Evolutionary conservation across 30 jellyfish, hydroid and myxozoan species (phyloP), one percentile per base, ranked within the genome.

Genomic region (Chironex yamaguchii): DNA sequence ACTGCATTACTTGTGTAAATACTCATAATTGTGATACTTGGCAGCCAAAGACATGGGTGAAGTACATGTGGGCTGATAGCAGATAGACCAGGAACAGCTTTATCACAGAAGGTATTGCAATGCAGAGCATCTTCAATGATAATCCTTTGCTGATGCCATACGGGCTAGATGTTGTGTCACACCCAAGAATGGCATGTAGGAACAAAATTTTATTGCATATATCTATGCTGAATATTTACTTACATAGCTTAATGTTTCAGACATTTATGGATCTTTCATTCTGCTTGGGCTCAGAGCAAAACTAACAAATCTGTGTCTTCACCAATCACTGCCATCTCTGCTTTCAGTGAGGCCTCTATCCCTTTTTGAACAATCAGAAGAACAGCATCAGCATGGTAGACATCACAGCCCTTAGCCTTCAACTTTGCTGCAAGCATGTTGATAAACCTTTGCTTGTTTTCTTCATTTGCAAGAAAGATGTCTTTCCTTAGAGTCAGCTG

Each of bases 1-100:
- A 84, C 29, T 28, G 72, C 88, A 69, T 54, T 30, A 84, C 65
- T 52, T 84, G 89, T 28, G 73, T 36, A 78, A 49, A 84, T 32
- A 84, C 88, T 30, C 94, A 22, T 0, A 49, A 49, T 76, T 71
- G 75, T 84, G 94, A 62, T 84, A 84, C 36, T 70, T 84, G 9
- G 94, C 94, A 49, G 94, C 94, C 70, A 76, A n/a, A 29, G 94
- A 71, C 4, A 88, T 69, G 13, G 93, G 93, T 31, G 88, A 33
- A 84, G 94, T 31, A 53, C 73, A 48, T 84, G 73, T 69, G 94
- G 94, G 72, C 82, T 31, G 36, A 84, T 69, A 1, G 17, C 50
- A 49, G 78, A 36, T 52, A 51, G 51, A 33, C 49, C 86, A 21
- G 87, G 32, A 67, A 69, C 63, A 66, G 35, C 64, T 82, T 82